phyloP scores from a whole-genome alignment of 2,797 vertebrate species.

The Anableps anableps region DNA sequence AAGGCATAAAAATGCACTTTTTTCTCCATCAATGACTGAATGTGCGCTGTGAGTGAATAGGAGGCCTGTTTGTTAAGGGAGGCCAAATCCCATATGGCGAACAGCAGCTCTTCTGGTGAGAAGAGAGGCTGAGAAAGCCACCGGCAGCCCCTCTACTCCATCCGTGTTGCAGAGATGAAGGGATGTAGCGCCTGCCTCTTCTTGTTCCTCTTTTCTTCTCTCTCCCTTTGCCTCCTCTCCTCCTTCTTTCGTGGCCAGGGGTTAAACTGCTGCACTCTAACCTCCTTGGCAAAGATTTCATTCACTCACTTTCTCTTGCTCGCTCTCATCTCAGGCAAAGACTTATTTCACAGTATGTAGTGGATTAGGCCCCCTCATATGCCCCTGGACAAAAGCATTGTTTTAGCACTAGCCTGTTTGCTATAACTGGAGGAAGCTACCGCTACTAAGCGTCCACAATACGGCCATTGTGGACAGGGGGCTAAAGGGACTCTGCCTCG shows the following conservation, averaged over 20 bases:
- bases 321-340: constrained; percentile 80
- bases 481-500: constrained; percentile 78
- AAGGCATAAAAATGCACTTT: constrained; percentile 78
- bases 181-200: constrained; percentile 79
- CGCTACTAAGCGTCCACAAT: constrained; percentile 90
- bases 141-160: constrained; percentile 76
- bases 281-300: constrained; percentile 86
- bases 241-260: constrained; percentile 86
- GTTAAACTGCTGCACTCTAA: constrained; percentile 98
- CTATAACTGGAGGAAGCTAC: constrained; percentile 91
- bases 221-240: constrained; percentile 82
- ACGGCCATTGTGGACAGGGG: constrained; percentile 87
- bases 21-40: constrained; percentile 73
- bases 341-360: constrained; percentile 88
- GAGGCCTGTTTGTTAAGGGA: constrained; percentile 81
- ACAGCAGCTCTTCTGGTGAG: constrained; percentile 80
- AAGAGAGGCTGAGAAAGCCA: constrained; percentile 79
- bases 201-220: constrained; percentile 83
- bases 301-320: constrained; percentile 74
- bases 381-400: constrained; percentile 89
- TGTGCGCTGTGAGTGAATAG: constrained; percentile 76
- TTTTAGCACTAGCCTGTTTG: constrained; percentile 86
- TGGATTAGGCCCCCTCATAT: constrained; percentile 88
- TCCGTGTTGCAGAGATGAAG: constrained; percentile 73
- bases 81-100: constrained; percentile 82